Conservation (phyloP, 1,140 invertebrate genomes). For the Eupeodes corollae region DNA sequence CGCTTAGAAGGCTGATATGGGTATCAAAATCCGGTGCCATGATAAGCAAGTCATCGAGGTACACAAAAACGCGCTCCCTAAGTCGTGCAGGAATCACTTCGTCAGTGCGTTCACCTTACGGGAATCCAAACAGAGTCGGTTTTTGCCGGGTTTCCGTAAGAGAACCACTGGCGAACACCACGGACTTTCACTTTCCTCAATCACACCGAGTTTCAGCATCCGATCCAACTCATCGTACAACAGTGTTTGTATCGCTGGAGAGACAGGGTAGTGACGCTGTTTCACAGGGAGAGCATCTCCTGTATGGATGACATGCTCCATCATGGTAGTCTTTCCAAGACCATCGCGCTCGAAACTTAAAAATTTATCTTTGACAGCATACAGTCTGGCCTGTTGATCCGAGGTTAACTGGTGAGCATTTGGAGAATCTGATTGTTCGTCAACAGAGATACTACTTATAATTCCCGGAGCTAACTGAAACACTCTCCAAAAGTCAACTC, state of each 20-base stretch:
- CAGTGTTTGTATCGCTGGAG: not conserved
- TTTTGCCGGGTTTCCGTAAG: constrained; percentile 14
- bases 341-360: not conserved
- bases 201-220: constrained; percentile 6
- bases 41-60: constrained; percentile 4
- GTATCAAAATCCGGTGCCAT: not conserved
- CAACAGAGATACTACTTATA: no score
- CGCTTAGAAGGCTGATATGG: not conserved
- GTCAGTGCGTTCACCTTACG: constrained; percentile 14
- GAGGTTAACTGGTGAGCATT: no score
- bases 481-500: no score
- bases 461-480: no score
- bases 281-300: constrained; percentile 16
- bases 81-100: constrained; percentile 2
- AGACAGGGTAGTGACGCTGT: constrained; percentile 16
- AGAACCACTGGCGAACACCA: constrained; percentile 4
- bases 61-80: not conserved
- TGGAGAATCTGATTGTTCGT: no score
- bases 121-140: constrained; percentile 21
- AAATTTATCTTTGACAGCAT: no score
- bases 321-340: constrained; percentile 6
- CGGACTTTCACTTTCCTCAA: constrained; percentile 5
- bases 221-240: not conserved
- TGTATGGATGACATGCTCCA: constrained; percentile 21
- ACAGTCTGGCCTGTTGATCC: no score